Base-by-base conservation (phyloP, 2,888 invertebrate genomes). In the Limnephilus auricula region DNA sequence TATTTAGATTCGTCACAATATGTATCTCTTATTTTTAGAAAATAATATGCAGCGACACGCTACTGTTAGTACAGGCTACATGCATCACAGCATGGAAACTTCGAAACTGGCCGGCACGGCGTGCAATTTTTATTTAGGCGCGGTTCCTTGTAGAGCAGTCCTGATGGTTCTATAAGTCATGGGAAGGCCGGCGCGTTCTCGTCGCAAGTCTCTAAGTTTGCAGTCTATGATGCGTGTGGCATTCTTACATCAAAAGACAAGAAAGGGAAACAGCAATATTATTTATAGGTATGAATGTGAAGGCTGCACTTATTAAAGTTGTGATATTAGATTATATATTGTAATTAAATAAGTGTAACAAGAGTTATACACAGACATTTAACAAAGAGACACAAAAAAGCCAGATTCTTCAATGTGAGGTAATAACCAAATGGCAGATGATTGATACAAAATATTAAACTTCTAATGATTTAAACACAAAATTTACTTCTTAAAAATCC, bases 381-480 rank as follows among this genome's bases (percentile, higher is more conserved):
- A 80, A 80, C 30, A 89, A 37, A 89, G 18, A 50, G 32, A 50
- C 30, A 88, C n/a, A 87, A 18, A 88, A 25, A 88, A 88, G 88
- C 30, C 2, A 88, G 30, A 88, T 88, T 78, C n/a, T 30, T 65
- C 30, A 31, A n/a, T 37, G 25, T 50, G 40, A 30, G 25, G 50
- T 50, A 32, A 78, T 50, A 30, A 88, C 32, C n/a, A 30, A 45
- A 88, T 88, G 88, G 30, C 78, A 88, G 32, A 4, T 78, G 88
- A 88, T 45, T 65, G 4, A 88, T 37, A 15, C 50, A 37, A 30
- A 50, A 65, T 25, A 65, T 6, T 65, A 65, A 65, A 65, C 50
- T 15, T 25, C 18, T 18, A 65, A 18, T 6, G 65, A 65, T 65
- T 9, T 9, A 25, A n/a, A 25, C 6, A 25, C 25, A 65, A 25